These are phyloP conservation scores for Thalpophila matura DNA, from an alignment of 2,888 invertebrate genomes.

Conservation along the genomic window DNA sequence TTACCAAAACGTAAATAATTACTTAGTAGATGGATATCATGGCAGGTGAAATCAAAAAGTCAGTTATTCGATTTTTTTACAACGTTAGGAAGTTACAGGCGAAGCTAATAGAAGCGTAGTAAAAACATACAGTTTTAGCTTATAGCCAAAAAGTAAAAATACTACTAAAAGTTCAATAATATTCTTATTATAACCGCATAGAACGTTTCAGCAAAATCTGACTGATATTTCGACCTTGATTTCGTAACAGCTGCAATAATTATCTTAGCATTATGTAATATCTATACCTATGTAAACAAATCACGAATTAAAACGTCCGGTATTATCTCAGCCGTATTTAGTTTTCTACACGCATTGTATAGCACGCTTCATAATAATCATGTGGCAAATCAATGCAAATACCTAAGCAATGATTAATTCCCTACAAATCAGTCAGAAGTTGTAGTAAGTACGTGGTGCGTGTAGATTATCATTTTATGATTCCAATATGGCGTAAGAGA, in stretches of 20 bases:
- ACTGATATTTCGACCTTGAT: neutral
- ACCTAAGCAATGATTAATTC: conserved; percentile 45
- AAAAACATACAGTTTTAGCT: too few relatives aligned
- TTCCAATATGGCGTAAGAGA: conserved; percentile 38
- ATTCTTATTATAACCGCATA: too few relatives aligned
- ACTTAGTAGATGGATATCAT: too few relatives aligned
- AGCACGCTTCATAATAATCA: conserved; percentile 22
- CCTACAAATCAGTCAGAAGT: conserved; percentile 24
- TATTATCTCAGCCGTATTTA: conserved; percentile 10
- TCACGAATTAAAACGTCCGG: neutral
- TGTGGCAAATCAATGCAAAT: conserved; percentile 47
- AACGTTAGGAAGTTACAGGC: too few relatives aligned
- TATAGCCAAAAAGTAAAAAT: too few relatives aligned
- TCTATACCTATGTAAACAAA: neutral
- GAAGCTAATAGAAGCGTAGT: too few relatives aligned
- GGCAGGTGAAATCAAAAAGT: too few relatives aligned
- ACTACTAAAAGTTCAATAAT: too few relatives aligned
- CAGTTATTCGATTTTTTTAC: too few relatives aligned
- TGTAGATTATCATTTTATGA: conserved; percentile 29
- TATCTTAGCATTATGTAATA: conserved; percentile 6
- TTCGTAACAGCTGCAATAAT: neutral
- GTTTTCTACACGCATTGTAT: conserved; percentile 5
- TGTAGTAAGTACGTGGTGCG: conserved; percentile 16
- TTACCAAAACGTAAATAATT: too few relatives aligned
- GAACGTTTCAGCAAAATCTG: too few relatives aligned